Base-by-base conservation (phyloP, 2,797 vertebrate genomes). In the Lycodopsis pacificus region DNA sequence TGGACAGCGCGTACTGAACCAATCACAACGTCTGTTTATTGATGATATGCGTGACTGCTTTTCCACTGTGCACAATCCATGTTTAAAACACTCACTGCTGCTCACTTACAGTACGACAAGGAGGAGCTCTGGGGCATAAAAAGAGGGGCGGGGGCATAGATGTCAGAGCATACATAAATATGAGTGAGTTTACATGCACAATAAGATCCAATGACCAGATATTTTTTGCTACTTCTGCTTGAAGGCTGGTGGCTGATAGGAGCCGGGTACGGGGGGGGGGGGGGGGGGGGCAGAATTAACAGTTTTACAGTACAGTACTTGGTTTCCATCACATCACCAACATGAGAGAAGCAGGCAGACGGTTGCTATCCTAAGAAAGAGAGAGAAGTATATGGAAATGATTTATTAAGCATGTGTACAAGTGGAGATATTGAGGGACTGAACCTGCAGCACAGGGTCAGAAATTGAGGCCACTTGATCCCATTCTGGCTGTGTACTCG, bases 151-250 rank as follows among this genome's bases (percentile, higher is more conserved):
- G 44, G 62, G 61, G 66, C 70, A 80, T 7, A 73, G 69, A 75
- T 86, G 89, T 92, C 84, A 95, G 92, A 93, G 92, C 88, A 87
- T 90, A 94, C 88, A 95, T 89, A 95, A 95, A 95, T 93, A 95
- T 89, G 92, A 89, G 73, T 92, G 88, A 92, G 86, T 92, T 90
- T 82, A 92, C 95, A 95, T 92, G 93, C 94, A 94, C 81, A 83
- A 85, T 86, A 75, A 90, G 75, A 87, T 82, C 76, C 83, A 81
- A 87, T 79, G 77, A 81, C 53, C 7, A 72, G 32, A 6, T 61
- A 1, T 77, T 74, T 51, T 34, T 80, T 88, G 89, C 90, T 90
- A 90, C 86, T 84, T 89, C 90, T 89, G 74, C 82, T 88, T 82
- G 77, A 91, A 94, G 91, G 92, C 91, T 85, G 90, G 84, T 91